Percentiles rank a stretch among this genome's conserved stretches.
Evolutionary conservation across 2,797 vertebrate genomes (phyloP).

Genomic region (Philypnodon macrostomus): DNA sequence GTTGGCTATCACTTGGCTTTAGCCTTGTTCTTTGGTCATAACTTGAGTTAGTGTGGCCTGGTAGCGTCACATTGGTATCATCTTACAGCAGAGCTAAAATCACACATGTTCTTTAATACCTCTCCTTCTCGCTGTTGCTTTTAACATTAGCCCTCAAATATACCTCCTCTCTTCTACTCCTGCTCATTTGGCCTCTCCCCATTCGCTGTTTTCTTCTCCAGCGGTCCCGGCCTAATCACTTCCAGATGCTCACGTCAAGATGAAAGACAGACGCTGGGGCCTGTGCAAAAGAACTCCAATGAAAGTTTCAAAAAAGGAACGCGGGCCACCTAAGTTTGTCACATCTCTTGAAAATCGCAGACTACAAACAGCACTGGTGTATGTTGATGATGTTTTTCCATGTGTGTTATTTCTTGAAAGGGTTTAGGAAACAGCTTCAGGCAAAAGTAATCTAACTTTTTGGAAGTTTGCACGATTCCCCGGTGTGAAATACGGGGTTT

Average conservation of each 20-base stretch:
- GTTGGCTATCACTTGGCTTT: too few relatives aligned
- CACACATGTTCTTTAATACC: conserved; percentile 5
- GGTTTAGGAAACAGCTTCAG: conserved; percentile 5
- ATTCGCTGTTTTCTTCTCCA: conserved; percentile 55
- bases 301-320: conserved; percentile 35
- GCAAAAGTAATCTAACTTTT: conserved; percentile 4
- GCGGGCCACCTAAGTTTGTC: conserved; percentile 44
- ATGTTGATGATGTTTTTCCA: neutral
- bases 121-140: neutral
- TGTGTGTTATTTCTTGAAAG: neutral
- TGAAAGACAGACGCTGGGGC: conserved; percentile 68
- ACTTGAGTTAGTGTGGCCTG: neutral
- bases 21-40: neutral
- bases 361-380: conserved; percentile 40
- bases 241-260: conserved; percentile 72
- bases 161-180: conserved; percentile 43
- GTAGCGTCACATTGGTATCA: neutral
- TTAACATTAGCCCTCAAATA: conserved; percentile 24
- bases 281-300: conserved; percentile 49
- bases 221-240: conserved; percentile 70
- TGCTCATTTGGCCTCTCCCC: conserved; percentile 53
- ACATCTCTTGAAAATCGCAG: conserved; percentile 33
- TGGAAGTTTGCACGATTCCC: conserved; percentile 3
- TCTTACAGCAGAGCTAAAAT: neutral
- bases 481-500: conserved; percentile 11